Conservation (phyloP, 2,888 invertebrate genomes). For the Agelastica alni region DNA sequence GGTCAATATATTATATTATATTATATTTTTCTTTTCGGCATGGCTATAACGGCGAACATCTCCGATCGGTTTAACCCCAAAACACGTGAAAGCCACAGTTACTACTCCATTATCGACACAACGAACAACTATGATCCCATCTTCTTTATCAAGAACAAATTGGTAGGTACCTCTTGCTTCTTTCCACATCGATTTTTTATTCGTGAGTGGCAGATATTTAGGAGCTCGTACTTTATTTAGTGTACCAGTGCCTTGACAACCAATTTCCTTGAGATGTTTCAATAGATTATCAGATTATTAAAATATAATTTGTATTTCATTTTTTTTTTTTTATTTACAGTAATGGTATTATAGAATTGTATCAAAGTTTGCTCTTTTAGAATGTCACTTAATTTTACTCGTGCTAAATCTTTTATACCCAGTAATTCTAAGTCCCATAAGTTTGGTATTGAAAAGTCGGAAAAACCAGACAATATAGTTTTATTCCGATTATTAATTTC, state of each 20-base stretch:
- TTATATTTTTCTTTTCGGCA: background rate
- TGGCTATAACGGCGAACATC: background rate
- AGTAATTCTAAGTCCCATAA: constrained; percentile 2
- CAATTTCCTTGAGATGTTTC: background rate
- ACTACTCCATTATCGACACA: background rate
- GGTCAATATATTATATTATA: too few species aligned
- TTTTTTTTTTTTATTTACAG: background rate
- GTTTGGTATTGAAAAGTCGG: too few species aligned
- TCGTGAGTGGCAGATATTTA: background rate
- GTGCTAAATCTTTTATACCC: background rate
- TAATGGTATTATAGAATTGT: background rate
- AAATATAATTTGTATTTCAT: background rate
- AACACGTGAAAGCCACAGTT: background rate
- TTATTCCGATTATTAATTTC: background rate
- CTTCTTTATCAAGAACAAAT: background rate
- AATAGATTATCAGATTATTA: background rate
- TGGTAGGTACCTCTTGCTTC: background rate
- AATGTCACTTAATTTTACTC: background rate
- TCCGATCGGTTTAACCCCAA: background rate
- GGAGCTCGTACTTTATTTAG: background rate
- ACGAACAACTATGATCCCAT: background rate
- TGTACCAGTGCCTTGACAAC: background rate
- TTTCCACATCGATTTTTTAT: background rate
- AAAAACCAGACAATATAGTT: background rate
- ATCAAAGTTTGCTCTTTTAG: background rate